Base-by-base conservation (phyloP, 2,797 vertebrate species). In the Parotocinclus haroldoi region DNA sequence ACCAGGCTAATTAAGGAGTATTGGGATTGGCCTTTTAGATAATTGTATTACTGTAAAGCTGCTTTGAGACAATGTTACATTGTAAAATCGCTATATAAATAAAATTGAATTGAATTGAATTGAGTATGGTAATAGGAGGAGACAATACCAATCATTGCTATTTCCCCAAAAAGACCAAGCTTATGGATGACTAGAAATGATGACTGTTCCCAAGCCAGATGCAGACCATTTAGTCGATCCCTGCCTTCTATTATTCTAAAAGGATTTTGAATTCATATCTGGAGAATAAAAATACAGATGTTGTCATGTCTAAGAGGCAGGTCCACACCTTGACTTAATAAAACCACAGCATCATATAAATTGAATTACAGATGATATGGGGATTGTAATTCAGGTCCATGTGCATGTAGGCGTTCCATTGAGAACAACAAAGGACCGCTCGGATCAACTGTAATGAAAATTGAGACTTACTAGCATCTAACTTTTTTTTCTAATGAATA, bases 251-350 rank as follows among this genome's bases (percentile, higher is more conserved):
- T 68, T 56, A 66, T 39, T 14, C 54, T 12, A 51, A 37, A 8
- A 52, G 52, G 39, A 39, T 37, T 38, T 48, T 14, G 63, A 49
- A 14, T 72, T 64, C 37, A 14, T 61, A 65, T 39, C 37, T 58
- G 36, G 53, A 54, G 60, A 71, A 71, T 52, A 50, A 50, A 74
- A 74, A 62, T 17, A 40, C 1, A n/a, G 11, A 10, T 37, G 19
- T 58, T 10, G 44, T 62, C 65, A 72, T 59, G 58, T 49, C 17
- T 36, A 7, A 37, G 46, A 39, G n/a, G 60, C 11, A 13, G 51
- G 19, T 18, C 66, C 48, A 42, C 72, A 69, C 50, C 56, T 69
- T 72, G 66, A 56, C 45, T 66, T 66, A 44, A 72, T 77, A 60
- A 44, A 63, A 11, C 19, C 10, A 16, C 12, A 53, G 56, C 27